These are phyloP conservation scores for Hetaerina americana DNA, from an alignment of 1,140 invertebrate species.

Conservation along the genomic window DNA sequence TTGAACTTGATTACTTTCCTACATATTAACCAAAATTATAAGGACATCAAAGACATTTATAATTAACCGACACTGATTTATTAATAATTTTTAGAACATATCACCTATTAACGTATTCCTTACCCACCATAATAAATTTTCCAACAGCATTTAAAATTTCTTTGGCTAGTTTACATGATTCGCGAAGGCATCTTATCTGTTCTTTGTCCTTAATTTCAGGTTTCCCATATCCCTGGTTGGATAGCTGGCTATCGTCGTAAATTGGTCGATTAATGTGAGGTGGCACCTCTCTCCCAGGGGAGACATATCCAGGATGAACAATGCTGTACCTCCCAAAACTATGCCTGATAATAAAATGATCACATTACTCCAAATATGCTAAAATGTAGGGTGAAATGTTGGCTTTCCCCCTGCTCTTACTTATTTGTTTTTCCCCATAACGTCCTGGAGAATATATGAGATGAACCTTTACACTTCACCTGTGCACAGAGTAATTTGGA, in stretches of 20 bases:
- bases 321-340: neutral
- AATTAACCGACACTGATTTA: too few species aligned
- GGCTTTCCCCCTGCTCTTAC: too few species aligned
- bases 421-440: too few species aligned
- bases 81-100: too few species aligned
- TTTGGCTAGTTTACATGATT: neutral
- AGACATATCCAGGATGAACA: neutral
- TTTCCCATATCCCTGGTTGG: neutral
- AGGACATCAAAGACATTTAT: too few species aligned
- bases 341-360: neutral
- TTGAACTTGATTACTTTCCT: too few species aligned
- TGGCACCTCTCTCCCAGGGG: neutral
- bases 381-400: too few species aligned
- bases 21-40: too few species aligned
- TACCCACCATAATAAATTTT: neutral
- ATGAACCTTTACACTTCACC: too few species aligned
- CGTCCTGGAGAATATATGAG: too few species aligned
- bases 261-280: neutral
- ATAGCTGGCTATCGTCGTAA: neutral
- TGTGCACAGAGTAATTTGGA: too few species aligned
- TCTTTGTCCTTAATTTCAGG: neutral
- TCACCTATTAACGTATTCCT: too few species aligned
- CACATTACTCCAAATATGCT: neutral
- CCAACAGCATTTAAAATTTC: neutral
- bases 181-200: neutral